A percentile compares a stretch with the other conserved stretches of the same genome.
Conservation (phyloP, 2,797 vertebrate genomes). For the Galagoides demidoff region DNA sequence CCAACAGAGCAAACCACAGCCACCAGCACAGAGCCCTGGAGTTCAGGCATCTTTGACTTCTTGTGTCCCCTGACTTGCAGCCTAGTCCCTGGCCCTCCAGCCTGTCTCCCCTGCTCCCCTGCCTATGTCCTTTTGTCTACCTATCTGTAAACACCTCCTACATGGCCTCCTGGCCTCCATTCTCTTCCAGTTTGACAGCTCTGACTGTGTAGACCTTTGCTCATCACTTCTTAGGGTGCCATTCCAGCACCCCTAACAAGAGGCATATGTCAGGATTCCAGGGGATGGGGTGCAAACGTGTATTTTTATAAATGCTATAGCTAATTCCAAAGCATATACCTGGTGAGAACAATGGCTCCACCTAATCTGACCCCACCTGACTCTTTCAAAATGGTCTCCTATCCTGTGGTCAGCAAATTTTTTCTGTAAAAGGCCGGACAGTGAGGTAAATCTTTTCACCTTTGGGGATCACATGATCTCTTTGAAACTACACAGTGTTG, state of each 20-base stretch:
- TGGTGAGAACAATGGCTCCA: background rate
- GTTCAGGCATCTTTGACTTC: background rate
- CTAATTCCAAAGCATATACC: background rate
- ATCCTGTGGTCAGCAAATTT: background rate
- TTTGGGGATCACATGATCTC: background rate
- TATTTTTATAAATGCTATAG: background rate
- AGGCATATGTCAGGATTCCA: background rate
- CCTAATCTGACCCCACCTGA: background rate
- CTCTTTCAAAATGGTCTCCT: background rate
- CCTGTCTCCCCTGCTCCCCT: accelerated
- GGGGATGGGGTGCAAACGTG: background rate
- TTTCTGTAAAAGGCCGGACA: background rate
- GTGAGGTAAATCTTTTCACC: background rate
- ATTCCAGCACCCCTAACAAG: background rate
- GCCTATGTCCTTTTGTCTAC: background rate
- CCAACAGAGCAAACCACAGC: accelerated
- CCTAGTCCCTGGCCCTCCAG: background rate
- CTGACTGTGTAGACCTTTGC: accelerated
- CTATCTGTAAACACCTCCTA: background rate
- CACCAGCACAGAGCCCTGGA: accelerated
- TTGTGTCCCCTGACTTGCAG: background rate
- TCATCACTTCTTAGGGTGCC: background rate
- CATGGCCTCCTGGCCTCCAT: background rate
- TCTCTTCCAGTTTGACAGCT: background rate
- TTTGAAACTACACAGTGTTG: background rate